A percentile compares a stretch with the other conserved stretches of the same genome.
Evolutionary conservation across 1,140 invertebrate genomes (phyloP).

Genomic region (Formica selysi): DNA sequence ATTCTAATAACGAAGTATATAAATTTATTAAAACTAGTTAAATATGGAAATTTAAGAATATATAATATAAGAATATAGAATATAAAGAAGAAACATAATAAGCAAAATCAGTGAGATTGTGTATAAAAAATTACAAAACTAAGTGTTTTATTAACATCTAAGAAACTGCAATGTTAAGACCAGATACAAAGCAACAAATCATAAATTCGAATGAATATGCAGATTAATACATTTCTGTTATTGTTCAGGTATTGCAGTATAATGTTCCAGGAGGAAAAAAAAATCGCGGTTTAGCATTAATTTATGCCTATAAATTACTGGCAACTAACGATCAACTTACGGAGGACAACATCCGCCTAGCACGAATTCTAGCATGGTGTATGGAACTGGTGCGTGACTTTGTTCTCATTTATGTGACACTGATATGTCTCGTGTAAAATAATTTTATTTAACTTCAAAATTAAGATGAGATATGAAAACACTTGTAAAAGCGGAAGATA

Average conservation of each 20-base stretch:
- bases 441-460: constrained; percentile 18
- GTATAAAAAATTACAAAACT: background rate
- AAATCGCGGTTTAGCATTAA: constrained; percentile 93
- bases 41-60: background rate
- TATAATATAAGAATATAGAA: too few species aligned
- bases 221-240: background rate
- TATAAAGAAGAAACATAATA: background rate
- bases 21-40: background rate
- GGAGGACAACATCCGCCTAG: constrained; percentile 92
- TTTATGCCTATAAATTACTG: constrained; percentile 93
- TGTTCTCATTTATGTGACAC: background rate
- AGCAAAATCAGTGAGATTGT: background rate
- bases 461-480: background rate
- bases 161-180: background rate
- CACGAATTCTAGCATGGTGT: constrained; percentile 97
- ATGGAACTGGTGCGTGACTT: constrained; percentile 93
- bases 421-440: background rate
- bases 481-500: too few species aligned
- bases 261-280: constrained; percentile 93
- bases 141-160: background rate
- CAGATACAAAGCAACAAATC: constrained; percentile 35
- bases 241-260: constrained; percentile 90
- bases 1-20: background rate
- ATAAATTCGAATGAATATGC: constrained; percentile 8
- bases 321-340: constrained; percentile 88